Evolutionary conservation across 2,113 vertebrate genomes (phyloP).

Genomic region (Marmota flaviventris): DNA sequence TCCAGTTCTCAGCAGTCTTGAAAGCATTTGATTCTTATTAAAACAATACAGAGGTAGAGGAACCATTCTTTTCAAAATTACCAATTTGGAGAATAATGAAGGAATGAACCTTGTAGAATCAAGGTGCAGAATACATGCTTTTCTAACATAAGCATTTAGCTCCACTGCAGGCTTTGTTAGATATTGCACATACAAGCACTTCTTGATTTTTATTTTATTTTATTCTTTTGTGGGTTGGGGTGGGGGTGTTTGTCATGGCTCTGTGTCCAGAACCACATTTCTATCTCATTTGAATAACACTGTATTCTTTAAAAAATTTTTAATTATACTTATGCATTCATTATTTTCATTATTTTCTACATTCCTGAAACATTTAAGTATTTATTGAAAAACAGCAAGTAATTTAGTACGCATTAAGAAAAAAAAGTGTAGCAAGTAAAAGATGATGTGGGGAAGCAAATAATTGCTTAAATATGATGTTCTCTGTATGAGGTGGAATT

Average conservation of each 20-base stretch:
- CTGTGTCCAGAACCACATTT: neutral
- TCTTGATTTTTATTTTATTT: neutral
- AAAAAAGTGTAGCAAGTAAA: neutral
- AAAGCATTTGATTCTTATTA: neutral
- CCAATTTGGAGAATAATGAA: neutral
- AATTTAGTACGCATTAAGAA: neutral
- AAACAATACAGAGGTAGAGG: neutral
- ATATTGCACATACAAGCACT: neutral
- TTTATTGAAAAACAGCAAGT: neutral
- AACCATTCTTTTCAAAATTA: neutral
- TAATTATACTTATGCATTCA: neutral
- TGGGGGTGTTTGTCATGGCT: neutral
- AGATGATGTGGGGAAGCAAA: neutral
- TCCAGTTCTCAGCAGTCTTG: neutral
- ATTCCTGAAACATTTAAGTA: neutral
- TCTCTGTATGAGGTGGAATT: neutral
- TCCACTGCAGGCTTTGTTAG: neutral
- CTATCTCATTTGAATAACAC: neutral
- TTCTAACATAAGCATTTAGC: neutral
- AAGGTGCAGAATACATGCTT: neutral
- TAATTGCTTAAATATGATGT: neutral
- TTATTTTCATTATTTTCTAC: neutral
- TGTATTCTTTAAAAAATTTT: neutral
- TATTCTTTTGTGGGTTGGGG: neutral
- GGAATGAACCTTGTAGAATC: neutral